A percentile compares a stretch with the other conserved stretches of the same genome.
These are phyloP conservation scores for Liparis tanakae DNA, from an alignment of 2,797 vertebrate genomes.

Conservation along the genomic window DNA sequence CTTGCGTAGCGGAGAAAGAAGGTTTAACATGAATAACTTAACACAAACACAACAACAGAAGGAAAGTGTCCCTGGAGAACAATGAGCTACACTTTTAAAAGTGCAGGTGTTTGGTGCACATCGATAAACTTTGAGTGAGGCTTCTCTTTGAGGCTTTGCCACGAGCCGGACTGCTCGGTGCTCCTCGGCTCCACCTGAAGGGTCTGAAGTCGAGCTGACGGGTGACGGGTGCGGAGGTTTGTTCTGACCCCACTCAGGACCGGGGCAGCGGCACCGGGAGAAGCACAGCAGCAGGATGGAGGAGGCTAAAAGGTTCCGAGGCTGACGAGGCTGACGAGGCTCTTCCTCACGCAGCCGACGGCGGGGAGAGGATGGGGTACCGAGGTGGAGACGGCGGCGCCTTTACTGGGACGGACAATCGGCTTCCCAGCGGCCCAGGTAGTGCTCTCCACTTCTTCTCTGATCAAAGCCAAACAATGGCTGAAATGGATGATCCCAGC, in stretches of 20 bases:
- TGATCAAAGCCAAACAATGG: neutral
- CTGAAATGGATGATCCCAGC: neutral
- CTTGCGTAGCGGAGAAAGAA: neutral
- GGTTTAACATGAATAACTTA: conserved; percentile 25
- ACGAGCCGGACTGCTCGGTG: conserved; percentile 2
- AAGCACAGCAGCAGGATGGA: conserved; percentile 14
- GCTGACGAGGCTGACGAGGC: conserved; percentile 16
- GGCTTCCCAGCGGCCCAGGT: conserved; percentile 3
- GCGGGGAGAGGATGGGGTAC: too few relatives aligned
- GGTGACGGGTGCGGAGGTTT: conserved; percentile 35
- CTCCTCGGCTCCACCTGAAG: conserved; percentile 31
- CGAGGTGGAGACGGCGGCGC: conserved; percentile 16
- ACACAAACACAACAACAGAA: neutral
- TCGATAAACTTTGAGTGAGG: conserved; percentile 6
- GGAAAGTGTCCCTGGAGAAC: neutral
- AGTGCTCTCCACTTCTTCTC: too few relatives aligned
- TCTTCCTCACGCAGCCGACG: conserved; percentile 29
- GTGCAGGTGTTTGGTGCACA: conserved; percentile 6
- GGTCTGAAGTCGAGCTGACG: conserved; percentile 17
- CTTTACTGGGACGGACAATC: conserved; percentile 21
- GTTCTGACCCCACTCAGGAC: conserved; percentile 33
- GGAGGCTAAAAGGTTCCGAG: conserved; percentile 7
- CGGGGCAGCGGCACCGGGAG: conserved; percentile 8
- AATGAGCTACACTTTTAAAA: conserved; percentile 4
- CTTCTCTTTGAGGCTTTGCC: conserved; percentile 1